phyloP scores from a whole-genome alignment of 2,888 invertebrate genomes.

The Linnaemya tessellans region DNA sequence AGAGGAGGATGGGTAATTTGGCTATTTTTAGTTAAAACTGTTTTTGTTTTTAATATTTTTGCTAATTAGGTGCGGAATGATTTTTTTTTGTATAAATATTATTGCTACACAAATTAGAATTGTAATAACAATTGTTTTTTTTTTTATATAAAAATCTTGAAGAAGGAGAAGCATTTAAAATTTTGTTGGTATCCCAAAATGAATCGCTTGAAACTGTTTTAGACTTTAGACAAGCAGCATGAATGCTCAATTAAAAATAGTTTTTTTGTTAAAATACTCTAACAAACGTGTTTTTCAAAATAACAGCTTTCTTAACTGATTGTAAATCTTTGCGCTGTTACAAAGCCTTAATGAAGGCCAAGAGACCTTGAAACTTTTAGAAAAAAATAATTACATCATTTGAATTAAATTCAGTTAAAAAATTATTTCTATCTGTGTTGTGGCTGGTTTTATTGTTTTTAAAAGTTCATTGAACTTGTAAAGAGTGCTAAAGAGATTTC shows the following conservation, averaged over 20 bases:
- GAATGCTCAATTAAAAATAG: not conserved
- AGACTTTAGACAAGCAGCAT: not conserved
- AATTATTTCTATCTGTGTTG: not conserved
- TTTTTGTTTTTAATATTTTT: slow-evolving; percentile 15
- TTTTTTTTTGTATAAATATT: slow-evolving; percentile 6
- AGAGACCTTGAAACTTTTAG: not conserved
- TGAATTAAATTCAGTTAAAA: not conserved
- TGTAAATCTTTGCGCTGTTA: not conserved
- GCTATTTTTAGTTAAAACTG: slow-evolving; percentile 54
- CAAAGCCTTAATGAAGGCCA: not conserved
- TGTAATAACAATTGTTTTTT: not conserved
- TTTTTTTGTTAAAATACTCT: not conserved
- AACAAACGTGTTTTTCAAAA: not conserved
- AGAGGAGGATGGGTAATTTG: slow-evolving; percentile 37
- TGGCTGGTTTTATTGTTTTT: not conserved
- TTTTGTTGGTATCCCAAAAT: not conserved
- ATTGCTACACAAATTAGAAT: slow-evolving; percentile 20
- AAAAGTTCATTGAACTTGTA: slow-evolving; percentile 29
- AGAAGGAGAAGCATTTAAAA: not conserved
- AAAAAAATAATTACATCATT: not conserved
- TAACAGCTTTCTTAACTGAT: not conserved
- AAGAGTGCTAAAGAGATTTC: not conserved
- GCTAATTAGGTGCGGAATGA: slow-evolving; percentile 65
- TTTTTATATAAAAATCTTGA: not conserved
- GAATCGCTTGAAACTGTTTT: not conserved